Evolutionary conservation across 2,888 invertebrate genomes (phyloP), one percentile per base, ranked within the genome.

Genomic region (Agrotis clavis): DNA sequence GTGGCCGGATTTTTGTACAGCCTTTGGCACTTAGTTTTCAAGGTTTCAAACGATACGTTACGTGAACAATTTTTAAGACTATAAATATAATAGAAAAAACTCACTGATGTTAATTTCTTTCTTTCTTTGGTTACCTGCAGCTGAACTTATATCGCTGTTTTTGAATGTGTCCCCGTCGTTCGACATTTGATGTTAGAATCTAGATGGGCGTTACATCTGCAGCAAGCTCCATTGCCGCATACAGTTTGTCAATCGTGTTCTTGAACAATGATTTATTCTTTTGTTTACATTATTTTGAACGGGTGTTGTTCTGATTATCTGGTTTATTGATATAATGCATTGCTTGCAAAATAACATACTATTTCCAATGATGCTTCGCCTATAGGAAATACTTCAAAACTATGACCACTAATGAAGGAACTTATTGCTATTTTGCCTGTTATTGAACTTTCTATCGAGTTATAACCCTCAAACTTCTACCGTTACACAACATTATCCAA

Each of bases 401-500:
- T 41, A 41, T 41, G 41, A 41, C 11, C 0, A 7, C 9, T 41
- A 9, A 9, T 41, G 41, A 41, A 41, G 41, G 41, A 41, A 41
- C 9, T 41, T 41, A 41, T 11, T 41, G 11, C 9, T 41, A 0
- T 57, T 30, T 11, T 18, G 9, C 16, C 16, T 25, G 11, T 7
- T 16, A 25, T 56, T 11, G 2, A 54, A 41, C 3, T 35, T 64
- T 21, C 11, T 1, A 14, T 16, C 14, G 1, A 59, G 61, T 72
- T 68, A 50, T 50, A 6, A 35, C 3, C 30, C 60, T 14, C 5
- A n/a, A 41, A 51, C 21, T n/a, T 21, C 25, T 21, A 41, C 48
- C 6, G 7, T 25, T 14, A 51, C n/a, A 41, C 19, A 57, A 71
- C 59, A 61, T 81, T 25, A 79, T 64, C 61, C 51, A 61, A 69